These are phyloP conservation scores for Porites evermanni DNA, from an alignment of 92 coral and sea anemone genomes.

Conservation along the genomic window DNA sequence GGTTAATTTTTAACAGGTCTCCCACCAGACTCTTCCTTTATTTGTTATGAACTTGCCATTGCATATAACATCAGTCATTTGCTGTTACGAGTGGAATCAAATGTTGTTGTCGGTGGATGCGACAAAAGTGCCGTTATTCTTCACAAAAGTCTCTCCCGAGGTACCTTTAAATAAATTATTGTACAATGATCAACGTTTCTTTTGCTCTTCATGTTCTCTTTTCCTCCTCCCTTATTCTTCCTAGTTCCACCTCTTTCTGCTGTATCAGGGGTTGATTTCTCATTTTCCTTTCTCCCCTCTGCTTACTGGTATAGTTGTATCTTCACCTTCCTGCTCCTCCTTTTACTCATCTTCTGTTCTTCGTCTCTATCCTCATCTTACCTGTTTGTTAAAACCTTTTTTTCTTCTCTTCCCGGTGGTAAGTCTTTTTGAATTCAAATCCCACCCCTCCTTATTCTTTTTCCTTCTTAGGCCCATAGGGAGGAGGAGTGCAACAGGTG, in stretches of 20 bases:
- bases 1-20: constrained; percentile 11
- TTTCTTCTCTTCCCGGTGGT: background rate
- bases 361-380: background rate
- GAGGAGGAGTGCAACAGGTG: no score
- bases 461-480: background rate
- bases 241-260: background rate
- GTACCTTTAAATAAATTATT: background rate
- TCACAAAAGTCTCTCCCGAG: constrained; percentile 22
- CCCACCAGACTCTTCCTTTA: constrained; percentile 31
- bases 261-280: background rate
- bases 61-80: constrained; percentile 37
- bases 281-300: background rate
- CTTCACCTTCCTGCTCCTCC: background rate
- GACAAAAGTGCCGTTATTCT: constrained; percentile 40
- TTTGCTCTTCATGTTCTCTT: background rate
- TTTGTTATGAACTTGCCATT: constrained; percentile 40
- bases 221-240: background rate
- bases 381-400: background rate
- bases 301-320: background rate
- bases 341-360: background rate
- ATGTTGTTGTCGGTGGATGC: constrained; percentile 18
- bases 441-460: background rate
- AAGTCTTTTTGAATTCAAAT: background rate
- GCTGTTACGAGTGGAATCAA: constrained; percentile 14
- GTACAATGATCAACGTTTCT: background rate